phyloP scores from a whole-genome alignment of 2,888 invertebrate species.

The Vanessa cardui region DNA sequence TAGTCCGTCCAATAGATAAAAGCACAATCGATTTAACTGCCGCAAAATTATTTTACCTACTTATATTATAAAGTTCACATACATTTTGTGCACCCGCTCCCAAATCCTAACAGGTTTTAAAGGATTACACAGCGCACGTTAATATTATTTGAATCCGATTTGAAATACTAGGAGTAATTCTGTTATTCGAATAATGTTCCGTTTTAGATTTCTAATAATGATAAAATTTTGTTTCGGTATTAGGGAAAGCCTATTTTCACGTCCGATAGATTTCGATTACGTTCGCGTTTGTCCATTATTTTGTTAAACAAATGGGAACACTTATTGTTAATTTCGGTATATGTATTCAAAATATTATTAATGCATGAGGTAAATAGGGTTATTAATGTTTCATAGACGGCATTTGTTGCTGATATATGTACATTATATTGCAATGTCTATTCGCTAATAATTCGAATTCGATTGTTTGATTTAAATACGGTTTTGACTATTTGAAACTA shows the following conservation, averaged over 20 bases:
- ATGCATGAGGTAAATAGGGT: conserved; percentile 1
- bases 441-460: not conserved
- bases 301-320: conserved; percentile 30
- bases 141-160: conserved; percentile 60
- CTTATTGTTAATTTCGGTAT: conserved; percentile 29
- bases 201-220: conserved; percentile 48
- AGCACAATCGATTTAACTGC: conserved; percentile 63
- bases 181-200: conserved; percentile 46
- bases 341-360: conserved; percentile 27
- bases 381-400: conserved; percentile 7
- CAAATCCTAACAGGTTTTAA: conserved; percentile 58
- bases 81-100: conserved; percentile 45
- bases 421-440: not conserved
- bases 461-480: not conserved
- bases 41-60: conserved; percentile 48
- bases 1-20: conserved; percentile 61
- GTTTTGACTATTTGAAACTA: not conserved
- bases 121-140: conserved; percentile 63
- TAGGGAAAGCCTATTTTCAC: conserved; percentile 41
- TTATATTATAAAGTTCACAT: conserved; percentile 44
- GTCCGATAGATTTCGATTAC: conserved; percentile 41
- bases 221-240: conserved; percentile 46
- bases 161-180: conserved; percentile 51
- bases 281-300: conserved; percentile 34
- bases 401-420: conserved; percentile 1